phyloP scores from a whole-genome alignment of 1,140 invertebrate species.

The Onthophagus taurus region DNA sequence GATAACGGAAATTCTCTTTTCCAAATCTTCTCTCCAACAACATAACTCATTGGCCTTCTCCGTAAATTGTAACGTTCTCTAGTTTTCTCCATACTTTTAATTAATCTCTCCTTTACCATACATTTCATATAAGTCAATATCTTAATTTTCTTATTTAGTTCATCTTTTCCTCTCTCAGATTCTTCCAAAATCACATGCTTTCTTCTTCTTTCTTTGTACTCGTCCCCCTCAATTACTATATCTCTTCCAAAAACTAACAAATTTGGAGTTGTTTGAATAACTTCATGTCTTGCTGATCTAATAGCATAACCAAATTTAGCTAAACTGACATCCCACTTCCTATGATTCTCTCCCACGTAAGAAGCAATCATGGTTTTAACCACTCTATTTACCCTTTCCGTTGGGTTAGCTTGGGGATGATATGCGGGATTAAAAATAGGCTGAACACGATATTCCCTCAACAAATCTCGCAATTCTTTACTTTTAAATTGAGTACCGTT shows the following conservation, averaged over 20 bases:
- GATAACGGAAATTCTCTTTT: neutral
- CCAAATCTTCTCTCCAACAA: neutral
- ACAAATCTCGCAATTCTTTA: constrained; percentile 16
- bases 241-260: too few relatives aligned
- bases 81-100: neutral
- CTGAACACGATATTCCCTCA: constrained; percentile 5
- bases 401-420: constrained; percentile 6
- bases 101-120: neutral
- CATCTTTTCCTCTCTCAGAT: too few relatives aligned
- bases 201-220: too few relatives aligned
- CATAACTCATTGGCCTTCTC: neutral
- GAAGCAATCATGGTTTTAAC: constrained; percentile 22
- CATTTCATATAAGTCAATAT: neutral
- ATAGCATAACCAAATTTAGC: constrained; percentile 19
- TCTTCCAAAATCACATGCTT: neutral
- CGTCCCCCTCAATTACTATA: too few relatives aligned
- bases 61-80: neutral
- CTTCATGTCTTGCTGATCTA: constrained; percentile 23
- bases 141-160: too few relatives aligned
- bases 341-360: constrained; percentile 25
- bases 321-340: constrained; percentile 24
- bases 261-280: constrained; percentile 21
- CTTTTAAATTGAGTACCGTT: constrained; percentile 24
- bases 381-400: constrained; percentile 20
- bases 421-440: constrained; percentile 2